phyloP scores from a whole-genome alignment of 1,140 invertebrate genomes.

The Daktulosphaira vitifoliae region DNA sequence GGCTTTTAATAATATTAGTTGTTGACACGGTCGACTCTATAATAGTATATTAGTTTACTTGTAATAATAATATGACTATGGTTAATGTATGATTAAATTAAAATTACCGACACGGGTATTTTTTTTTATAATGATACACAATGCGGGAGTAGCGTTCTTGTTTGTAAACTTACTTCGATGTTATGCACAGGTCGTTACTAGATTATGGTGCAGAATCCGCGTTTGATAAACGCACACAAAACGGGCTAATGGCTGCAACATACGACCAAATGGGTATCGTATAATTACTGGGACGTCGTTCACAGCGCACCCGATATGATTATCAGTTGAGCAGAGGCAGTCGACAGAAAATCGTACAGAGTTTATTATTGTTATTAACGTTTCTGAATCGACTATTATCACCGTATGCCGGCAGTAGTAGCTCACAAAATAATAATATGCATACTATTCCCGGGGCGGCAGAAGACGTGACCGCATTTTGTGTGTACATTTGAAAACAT shows the following conservation, averaged over 20 bases:
- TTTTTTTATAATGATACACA: too few species aligned
- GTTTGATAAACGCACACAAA: background rate
- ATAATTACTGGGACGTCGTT: conserved; percentile 4
- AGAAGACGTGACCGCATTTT: conserved; percentile 21
- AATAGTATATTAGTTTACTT: too few species aligned
- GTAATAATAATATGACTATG: too few species aligned
- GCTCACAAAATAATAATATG: too few species aligned
- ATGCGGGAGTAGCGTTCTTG: too few species aligned
- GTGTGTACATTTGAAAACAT: background rate
- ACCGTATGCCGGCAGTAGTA: background rate
- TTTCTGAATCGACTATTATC: conserved; percentile 5
- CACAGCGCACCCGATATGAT: background rate
- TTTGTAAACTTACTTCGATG: too few species aligned
- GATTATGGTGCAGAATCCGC: background rate
- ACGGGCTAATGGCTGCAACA: background rate
- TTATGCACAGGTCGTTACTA: background rate
- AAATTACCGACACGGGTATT: too few species aligned
- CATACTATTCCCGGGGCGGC: background rate
- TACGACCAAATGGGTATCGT: background rate
- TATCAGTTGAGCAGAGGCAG: too few species aligned
- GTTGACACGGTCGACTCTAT: too few species aligned
- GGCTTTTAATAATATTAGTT: too few species aligned
- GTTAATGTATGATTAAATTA: too few species aligned
- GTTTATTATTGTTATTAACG: conserved; percentile 13
- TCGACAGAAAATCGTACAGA: too few species aligned